Percentiles rank a stretch among this genome's conserved stretches.
These are phyloP conservation scores for Tyria jacobaeae DNA, from an alignment of 2,888 invertebrate species.

Conservation along the genomic window DNA sequence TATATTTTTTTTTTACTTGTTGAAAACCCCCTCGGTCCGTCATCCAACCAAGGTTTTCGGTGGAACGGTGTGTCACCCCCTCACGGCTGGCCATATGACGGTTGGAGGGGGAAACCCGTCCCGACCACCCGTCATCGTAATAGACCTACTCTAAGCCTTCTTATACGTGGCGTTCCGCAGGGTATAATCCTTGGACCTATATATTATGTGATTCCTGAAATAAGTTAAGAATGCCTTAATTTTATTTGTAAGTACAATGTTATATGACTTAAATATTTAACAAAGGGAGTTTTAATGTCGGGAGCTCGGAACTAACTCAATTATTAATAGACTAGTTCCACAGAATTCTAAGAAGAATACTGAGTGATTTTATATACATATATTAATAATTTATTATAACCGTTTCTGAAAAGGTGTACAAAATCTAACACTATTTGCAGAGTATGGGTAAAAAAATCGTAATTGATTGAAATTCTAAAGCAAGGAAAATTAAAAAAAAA, in stretches of 20 bases:
- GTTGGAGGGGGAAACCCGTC: no score
- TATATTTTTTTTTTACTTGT: no score
- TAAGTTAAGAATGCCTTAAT: not conserved
- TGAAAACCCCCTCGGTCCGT: no score
- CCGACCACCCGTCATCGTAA: no score
- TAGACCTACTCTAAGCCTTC: not conserved
- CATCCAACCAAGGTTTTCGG: no score
- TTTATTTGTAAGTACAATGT: not conserved
- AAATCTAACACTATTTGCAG: no score
- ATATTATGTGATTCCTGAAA: not conserved
- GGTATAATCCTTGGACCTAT: not conserved
- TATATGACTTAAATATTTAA: not conserved
- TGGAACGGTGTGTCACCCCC: no score
- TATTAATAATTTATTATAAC: not conserved
- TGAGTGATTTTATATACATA: not conserved
- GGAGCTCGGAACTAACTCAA: not conserved
- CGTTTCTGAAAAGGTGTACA: no score
- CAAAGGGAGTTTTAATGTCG: not conserved
- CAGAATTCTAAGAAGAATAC: not conserved
- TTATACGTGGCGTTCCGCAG: not conserved
- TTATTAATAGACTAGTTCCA: not conserved
- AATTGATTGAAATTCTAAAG: no score
- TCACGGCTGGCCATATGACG: no score
- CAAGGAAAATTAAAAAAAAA: no score
- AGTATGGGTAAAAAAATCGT: no score